These are phyloP conservation scores for Dolichomitus sp. DNA, from an alignment of 2,888 invertebrate genomes.

Conservation along the genomic window DNA sequence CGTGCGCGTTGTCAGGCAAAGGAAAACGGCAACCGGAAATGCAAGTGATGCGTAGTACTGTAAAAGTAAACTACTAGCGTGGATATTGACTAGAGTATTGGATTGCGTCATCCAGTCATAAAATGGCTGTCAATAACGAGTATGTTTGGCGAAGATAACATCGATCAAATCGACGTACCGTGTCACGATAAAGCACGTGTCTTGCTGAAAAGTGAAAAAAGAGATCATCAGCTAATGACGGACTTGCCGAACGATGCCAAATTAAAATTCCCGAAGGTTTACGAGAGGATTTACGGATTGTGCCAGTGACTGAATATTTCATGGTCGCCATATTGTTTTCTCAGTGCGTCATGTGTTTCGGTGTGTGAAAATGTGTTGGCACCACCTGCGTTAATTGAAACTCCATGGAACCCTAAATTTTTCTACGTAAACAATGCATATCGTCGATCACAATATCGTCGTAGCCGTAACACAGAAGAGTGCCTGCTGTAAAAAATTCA, in stretches of 20 bases:
- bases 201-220: conserved; percentile 49
- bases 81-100: conserved; percentile 59
- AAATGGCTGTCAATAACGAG: conserved; percentile 66
- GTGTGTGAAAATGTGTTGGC: conserved; percentile 54
- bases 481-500: conserved; percentile 56
- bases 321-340: conserved; percentile 65
- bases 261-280: conserved; percentile 19
- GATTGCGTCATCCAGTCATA: conserved; percentile 64
- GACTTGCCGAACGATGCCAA: conserved; percentile 17
- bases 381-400: conserved; percentile 34
- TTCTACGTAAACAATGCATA: conserved; percentile 59
- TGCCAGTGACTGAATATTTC: conserved; percentile 43
- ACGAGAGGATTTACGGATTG: conserved; percentile 23
- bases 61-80: not conserved
- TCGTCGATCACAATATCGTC: conserved; percentile 40
- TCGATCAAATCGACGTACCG: conserved; percentile 28
- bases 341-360: conserved; percentile 44
- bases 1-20: conserved; percentile 13
- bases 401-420: conserved; percentile 33
- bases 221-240: conserved; percentile 21
- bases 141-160: conserved; percentile 64
- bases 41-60: conserved; percentile 30
- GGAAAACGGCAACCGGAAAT: conserved; percentile 67
- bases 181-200: conserved; percentile 44
- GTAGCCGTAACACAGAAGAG: conserved; percentile 23